Evolutionary conservation across 92 coral and sea anemone genomes (phyloP), one percentile per base, ranked within the genome.

Genomic region (Actinernus sp.): DNA sequence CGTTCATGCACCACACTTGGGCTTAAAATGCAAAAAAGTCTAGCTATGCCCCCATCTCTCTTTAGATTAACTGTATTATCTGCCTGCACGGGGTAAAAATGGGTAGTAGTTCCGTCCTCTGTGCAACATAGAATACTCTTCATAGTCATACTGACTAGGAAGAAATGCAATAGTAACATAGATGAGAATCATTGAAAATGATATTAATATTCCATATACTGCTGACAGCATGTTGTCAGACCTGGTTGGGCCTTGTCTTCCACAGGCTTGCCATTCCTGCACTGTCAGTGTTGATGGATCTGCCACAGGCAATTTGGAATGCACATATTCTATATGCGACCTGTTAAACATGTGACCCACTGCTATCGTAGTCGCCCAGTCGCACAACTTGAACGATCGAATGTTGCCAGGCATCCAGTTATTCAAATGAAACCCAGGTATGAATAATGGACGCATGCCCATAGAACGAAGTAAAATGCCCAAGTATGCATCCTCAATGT

Each of bases 401-500:
- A 76, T 36, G 44, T 5, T 14, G 0, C 49, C 41, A 12, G 36
- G 9, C 58, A 63, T 71, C 55, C 64, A 58, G 39, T 40, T 63
- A 25, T 40, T 69, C 12, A 84, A 68, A 55, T 46, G 66, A 69
- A 84, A 77, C 18, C 71, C 78, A 14, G 48, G 47, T 32, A 84
- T 69, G 30, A 31, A 54, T 20, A 48, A 36, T 13, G 85, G 74
- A 2, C 20, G n/a, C 22, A 68, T 48, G 3, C 65, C 62, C 38
- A 69, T 37, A n/a, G 76, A 69, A 3, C 78, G 47, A 19, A 83
- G 36, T 27, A 84, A 26, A 27, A 83, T 67, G 10, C 90, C 85
- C 26, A 83, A 52, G 46, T 83, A 83, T 0, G 89, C 76, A 62
- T 84, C 90, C 26, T 84, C 90, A 3, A 77, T 65, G 23, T 70